These are phyloP conservation scores for Rhinoraja longicauda DNA, from an alignment of 2,797 vertebrate genomes.

Conservation along the genomic window DNA sequence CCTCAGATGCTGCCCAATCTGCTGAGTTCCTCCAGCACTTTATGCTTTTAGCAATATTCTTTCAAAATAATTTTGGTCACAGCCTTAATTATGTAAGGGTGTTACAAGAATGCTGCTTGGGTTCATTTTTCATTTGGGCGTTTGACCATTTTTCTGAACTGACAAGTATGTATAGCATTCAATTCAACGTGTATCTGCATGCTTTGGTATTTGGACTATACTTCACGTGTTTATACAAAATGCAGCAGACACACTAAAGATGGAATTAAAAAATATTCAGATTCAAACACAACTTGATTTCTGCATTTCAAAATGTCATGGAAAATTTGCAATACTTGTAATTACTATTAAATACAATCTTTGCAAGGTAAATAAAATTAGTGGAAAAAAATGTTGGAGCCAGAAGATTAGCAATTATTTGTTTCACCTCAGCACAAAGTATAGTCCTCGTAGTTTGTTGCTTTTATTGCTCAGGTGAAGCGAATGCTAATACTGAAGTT, in stretches of 20 bases:
- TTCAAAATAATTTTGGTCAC: not conserved
- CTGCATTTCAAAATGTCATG: not conserved
- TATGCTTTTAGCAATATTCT: not conserved
- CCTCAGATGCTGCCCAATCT: too few relatives aligned
- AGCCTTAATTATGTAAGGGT: not conserved
- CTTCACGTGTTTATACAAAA: not conserved
- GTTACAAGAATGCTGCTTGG: not conserved
- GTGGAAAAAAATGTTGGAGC: not conserved
- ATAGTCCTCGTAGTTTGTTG: not conserved
- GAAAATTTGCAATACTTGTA: not conserved
- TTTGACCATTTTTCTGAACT: not conserved
- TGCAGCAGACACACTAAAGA: not conserved
- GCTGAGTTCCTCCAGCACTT: too few relatives aligned
- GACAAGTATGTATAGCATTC: slow-evolving; percentile 5
- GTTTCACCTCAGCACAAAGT: not conserved
- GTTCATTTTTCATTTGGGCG: slow-evolving; percentile 12
- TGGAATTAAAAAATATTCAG: not conserved
- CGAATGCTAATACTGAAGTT: not conserved
- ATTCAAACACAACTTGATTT: not conserved
- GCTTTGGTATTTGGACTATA: not conserved
- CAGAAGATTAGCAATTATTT: not conserved
- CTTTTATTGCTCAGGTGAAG: not conserved
- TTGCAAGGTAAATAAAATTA: not conserved
- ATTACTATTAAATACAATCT: not conserved
- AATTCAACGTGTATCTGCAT: not conserved